Evolutionary conservation across 2,888 invertebrate species (phyloP), one percentile per base, ranked within the genome.

Genomic region (Meliscaeva auricollis): DNA sequence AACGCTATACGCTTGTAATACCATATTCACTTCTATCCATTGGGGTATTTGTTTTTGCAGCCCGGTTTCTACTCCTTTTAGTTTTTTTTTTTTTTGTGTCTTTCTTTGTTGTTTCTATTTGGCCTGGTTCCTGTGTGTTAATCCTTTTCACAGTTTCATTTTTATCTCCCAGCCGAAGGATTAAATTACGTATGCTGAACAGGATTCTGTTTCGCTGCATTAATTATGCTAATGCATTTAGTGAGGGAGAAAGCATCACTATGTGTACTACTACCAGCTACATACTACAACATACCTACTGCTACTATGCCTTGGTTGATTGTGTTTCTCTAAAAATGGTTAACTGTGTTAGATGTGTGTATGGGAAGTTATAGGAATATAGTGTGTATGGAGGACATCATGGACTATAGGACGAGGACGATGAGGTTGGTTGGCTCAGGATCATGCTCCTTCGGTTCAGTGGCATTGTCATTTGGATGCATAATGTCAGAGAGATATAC

Each of bases 171-270:
- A 85, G 74, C 48, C 75, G 69, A 81, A 81, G 76, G 85, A 85
- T 85, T 85, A 85, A 85, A 85, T 85, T 85, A 85, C 81, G 85
- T 85, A 85, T 85, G 85, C 85, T 81, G 76, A 72, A 73, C 85
- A 85, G 85, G 81, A 85, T 85, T 85, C 76, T 85, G 77, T 85
- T 85, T 85, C 85, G 85, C 85, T 85, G 85, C 85, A 85, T 85
- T 85, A 85, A 85, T 85, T 85, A 85, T 85, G 85, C 85, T 85
- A 85, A 85, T 85, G 85, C 85, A 85, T 85, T 81, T 81, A 77
- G 75, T 69, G 41, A 68, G 70, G 41, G 13, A 44, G 46, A 60
- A 38, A 32, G 44, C 66, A 56, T 56, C 30, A 54, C 52, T 30
- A 1, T 3, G 7, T 41, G 41, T 13, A 41, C 41, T 26, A 22